phyloP scores from a whole-genome alignment of 2,797 vertebrate genomes.

The Mus minutoides region DNA sequence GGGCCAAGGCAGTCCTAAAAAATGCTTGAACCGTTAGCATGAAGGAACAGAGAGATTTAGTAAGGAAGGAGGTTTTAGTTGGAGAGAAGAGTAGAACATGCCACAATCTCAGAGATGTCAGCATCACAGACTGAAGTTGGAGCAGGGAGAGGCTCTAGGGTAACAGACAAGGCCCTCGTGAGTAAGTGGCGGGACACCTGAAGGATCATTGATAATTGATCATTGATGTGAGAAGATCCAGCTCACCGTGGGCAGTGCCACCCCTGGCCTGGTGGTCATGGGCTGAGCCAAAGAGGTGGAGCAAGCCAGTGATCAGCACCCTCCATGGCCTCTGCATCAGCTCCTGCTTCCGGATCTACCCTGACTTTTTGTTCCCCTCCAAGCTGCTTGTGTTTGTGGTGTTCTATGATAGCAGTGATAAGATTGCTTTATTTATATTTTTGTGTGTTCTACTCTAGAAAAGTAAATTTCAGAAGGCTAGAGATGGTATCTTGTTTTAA shows the following conservation, averaged over 20 bases:
- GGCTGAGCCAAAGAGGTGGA: no score
- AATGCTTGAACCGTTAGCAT: conserved; percentile 8
- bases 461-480: background rate
- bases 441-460: conserved; percentile 20
- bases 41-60: background rate
- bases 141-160: background rate
- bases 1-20: background rate
- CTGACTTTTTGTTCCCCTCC: background rate
- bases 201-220: background rate
- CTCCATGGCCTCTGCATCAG: background rate
- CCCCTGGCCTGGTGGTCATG: background rate
- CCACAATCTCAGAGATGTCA: background rate
- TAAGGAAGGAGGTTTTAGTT: conserved; percentile 20
- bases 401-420: background rate
- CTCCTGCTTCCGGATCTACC: background rate
- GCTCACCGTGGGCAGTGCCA: background rate
- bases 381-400: background rate
- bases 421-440: background rate
- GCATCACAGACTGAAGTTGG: background rate
- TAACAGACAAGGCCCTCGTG: background rate
- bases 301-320: background rate
- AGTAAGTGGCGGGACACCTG: background rate
- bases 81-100: background rate
- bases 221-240: background rate
- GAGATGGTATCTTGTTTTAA: conserved; percentile 2